A percentile compares a stretch with the other conserved stretches of the same genome.
Conservation (phyloP, 2,888 invertebrate genomes). For the Thymelicus acteon region DNA sequence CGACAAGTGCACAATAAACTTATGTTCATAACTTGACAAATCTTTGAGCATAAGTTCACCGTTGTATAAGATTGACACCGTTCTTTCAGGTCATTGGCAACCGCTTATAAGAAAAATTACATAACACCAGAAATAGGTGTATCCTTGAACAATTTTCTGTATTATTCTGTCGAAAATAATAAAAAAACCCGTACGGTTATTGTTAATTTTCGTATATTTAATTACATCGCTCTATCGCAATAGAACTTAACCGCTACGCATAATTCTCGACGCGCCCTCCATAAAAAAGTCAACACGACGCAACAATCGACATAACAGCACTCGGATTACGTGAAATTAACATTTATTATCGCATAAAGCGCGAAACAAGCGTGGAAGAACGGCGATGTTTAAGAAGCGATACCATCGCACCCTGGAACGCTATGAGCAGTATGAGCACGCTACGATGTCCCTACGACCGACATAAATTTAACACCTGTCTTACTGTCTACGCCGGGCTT, state of each 20-base stretch:
- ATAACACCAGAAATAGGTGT: no score
- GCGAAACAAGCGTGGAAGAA: slow-evolving; percentile 25
- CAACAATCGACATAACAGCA: slow-evolving; percentile 33
- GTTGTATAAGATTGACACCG: no score
- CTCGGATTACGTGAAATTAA: slow-evolving; percentile 37
- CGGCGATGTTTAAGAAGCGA: slow-evolving; percentile 47
- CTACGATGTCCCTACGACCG: slow-evolving; percentile 47
- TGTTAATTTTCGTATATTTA: neutral
- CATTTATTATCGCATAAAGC: slow-evolving; percentile 37
- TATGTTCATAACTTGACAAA: no score
- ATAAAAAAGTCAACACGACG: slow-evolving; percentile 29
- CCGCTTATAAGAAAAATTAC: no score
- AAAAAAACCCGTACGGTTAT: neutral
- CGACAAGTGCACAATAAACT: no score
- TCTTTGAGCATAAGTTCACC: no score
- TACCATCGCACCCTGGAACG: slow-evolving; percentile 59
- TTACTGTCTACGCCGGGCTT: slow-evolving; percentile 19
- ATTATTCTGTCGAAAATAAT: no score
- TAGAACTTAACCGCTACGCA: slow-evolving; percentile 19
- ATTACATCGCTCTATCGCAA: neutral
- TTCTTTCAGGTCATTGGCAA: no score
- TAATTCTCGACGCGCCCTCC: slow-evolving; percentile 29
- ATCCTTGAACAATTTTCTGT: no score
- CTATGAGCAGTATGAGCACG: slow-evolving; percentile 53
- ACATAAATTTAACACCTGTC: slow-evolving; percentile 76